Conservation (phyloP, 2,888 invertebrate genomes). For the Koerneria pararmatus region DNA sequence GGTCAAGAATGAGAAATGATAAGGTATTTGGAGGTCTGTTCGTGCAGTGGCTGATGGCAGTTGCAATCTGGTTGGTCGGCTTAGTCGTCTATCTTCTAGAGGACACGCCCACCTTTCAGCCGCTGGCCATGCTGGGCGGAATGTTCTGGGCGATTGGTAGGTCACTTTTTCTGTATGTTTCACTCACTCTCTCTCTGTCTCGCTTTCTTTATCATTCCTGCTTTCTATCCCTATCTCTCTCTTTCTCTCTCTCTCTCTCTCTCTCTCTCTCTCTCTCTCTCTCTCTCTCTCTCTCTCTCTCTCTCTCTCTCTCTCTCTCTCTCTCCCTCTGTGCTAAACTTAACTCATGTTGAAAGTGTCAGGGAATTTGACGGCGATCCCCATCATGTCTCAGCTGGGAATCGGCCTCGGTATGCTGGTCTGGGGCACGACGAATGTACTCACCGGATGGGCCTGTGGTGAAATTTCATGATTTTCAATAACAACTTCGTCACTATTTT, state of each 20-base stretch:
- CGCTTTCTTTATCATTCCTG: neutral
- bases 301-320: constrained; percentile 2
- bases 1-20: neutral
- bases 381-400: constrained; percentile 60
- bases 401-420: constrained; percentile 62
- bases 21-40: constrained; percentile 61
- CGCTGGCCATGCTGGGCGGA: constrained; percentile 64
- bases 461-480: too few relatives aligned
- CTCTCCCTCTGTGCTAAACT: neutral
- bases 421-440: constrained; percentile 63
- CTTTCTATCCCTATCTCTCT: too few relatives aligned
- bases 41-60: constrained; percentile 64
- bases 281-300: neutral
- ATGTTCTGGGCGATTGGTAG: constrained; percentile 63
- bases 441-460: constrained; percentile 56
- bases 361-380: constrained; percentile 64
- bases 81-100: constrained; percentile 57
- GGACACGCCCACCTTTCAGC: constrained; percentile 61
- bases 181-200: neutral
- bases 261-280: too few relatives aligned
- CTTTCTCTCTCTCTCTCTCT: neutral
- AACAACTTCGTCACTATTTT: too few relatives aligned
- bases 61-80: constrained; percentile 61
- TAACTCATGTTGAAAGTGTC: constrained; percentile 20
- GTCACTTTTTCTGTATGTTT: constrained; percentile 5